These are phyloP conservation scores for Tricholaema leucomelas DNA, from an alignment of 2,113 vertebrate species.

Conservation along the genomic window DNA sequence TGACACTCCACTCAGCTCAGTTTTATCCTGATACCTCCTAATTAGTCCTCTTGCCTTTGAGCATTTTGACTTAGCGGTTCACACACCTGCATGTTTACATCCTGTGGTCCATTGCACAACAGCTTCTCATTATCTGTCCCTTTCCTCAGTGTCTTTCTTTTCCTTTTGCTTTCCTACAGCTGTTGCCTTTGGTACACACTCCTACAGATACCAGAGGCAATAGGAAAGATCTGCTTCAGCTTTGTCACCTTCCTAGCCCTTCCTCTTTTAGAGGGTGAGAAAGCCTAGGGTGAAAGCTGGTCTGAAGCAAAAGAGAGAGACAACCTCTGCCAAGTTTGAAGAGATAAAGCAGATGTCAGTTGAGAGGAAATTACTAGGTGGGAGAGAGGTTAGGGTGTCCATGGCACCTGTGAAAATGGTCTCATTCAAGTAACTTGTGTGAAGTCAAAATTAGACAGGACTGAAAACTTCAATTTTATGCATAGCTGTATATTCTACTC, in stretches of 20 bases:
- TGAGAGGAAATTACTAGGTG: slow-evolving; percentile 70
- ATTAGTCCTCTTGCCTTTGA: neutral
- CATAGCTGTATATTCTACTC: neutral
- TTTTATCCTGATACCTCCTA: neutral
- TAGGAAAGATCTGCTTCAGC: neutral
- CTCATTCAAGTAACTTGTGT: slow-evolving; percentile 37
- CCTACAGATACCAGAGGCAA: neutral
- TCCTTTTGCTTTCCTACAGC: slow-evolving; percentile 24
- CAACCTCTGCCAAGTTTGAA: slow-evolving; percentile 65
- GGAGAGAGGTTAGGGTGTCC: slow-evolving; percentile 45
- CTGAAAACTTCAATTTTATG: neutral
- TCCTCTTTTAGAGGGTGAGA: neutral
- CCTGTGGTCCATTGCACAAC: neutral
- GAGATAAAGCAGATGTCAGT: slow-evolving; percentile 57
- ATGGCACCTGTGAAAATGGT: slow-evolving; percentile 50
- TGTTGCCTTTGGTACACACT: neutral
- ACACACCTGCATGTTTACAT: slow-evolving; percentile 14
- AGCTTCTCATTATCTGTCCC: slow-evolving; percentile 34
- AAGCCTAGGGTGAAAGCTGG: neutral
- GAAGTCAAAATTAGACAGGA: neutral
- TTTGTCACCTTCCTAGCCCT: neutral
- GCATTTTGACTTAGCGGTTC: slow-evolving; percentile 21
- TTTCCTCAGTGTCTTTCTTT: slow-evolving; percentile 4
- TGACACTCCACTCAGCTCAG: neutral
- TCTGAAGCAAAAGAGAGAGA: slow-evolving; percentile 15